Conservation (phyloP, 2,888 invertebrate species). For the Limnephilus rhombicus region DNA sequence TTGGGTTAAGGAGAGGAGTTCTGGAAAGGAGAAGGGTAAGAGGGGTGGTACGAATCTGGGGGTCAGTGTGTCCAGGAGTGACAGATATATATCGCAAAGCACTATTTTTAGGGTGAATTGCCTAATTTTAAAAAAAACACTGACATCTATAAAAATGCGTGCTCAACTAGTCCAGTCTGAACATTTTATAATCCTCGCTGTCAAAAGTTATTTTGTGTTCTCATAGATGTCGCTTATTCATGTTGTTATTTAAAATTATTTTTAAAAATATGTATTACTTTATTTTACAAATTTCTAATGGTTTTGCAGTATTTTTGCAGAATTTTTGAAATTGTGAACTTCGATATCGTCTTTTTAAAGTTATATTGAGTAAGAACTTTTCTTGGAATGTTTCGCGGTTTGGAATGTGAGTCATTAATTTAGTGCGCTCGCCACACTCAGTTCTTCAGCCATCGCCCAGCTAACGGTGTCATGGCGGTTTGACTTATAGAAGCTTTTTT, state of each 20-base stretch:
- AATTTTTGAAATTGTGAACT: neutral
- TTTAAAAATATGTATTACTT: too few relatives aligned
- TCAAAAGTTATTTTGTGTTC: neutral
- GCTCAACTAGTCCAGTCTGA: neutral
- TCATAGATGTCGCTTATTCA: neutral
- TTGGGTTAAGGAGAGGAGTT: too few relatives aligned
- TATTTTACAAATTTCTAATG: neutral
- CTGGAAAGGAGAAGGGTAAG: too few relatives aligned
- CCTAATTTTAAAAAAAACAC: neutral
- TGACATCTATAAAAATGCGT: neutral
- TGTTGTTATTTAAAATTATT: neutral
- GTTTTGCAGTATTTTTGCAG: neutral
- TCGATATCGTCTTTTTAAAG: neutral
- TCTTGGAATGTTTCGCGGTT: conserved; percentile 23
- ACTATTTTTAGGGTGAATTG: too few relatives aligned
- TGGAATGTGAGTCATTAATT: conserved; percentile 47
- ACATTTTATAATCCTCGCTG: neutral
- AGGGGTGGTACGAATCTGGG: too few relatives aligned
- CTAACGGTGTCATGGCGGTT: conserved; percentile 80
- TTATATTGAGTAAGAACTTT: conserved; percentile 10
- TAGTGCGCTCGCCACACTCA: conserved; percentile 71
- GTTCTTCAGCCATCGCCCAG: conserved; percentile 78
- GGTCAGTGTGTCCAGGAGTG: too few relatives aligned
- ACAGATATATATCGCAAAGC: too few relatives aligned
- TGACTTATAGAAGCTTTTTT: conserved; percentile 78